Evolutionary conservation across 1,140 invertebrate species (phyloP), one percentile per base, ranked within the genome.

Genomic region (Aphaenogaster ashmeadi): DNA sequence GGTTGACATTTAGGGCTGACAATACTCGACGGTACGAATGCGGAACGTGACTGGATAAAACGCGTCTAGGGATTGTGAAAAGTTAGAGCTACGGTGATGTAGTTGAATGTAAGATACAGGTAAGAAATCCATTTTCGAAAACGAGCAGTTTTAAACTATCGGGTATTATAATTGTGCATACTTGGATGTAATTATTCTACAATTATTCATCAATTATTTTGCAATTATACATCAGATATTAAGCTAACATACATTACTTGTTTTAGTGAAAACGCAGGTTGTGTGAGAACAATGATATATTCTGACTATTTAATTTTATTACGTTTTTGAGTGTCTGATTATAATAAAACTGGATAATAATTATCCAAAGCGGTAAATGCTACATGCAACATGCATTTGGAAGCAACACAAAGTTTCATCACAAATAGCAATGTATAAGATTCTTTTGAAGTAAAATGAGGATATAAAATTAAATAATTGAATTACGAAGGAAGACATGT

Each of bases 1-100:
- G 44, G 13, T 80, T 79, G 44, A 84, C 77, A 62, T 79, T 90
- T 87, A 87, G 87, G 56, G 11, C 62, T 56, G 78, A 87, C 78
- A 87, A 87, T 89, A 78, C 74, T 79, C n/a, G 54, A n/a, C 36
- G 15, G 44, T 64, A 36, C 71, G 79, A 58, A 89, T 50, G 75
- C n/a, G 27, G 18, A 62, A 60, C 44, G 38, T 81, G 71, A 47
- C 56, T 52, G 54, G 33, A 75, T 85, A 85, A 80, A 71, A 81
- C 27, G 67, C 58, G 58, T 69, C 41, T 54, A 15, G 5, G 50
- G 41, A 52, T 54, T 50, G 15, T 3, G 38, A 75, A 58, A 64
- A 87, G 54, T 83, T 83, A 71, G 66, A 47, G 13, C 38, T 44
- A 47, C 11, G 52, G 38, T 36, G 21, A 60, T 56, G 21, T 58